Evolutionary conservation across 2,113 vertebrate genomes (phyloP).

Genomic region (Oncorhynchus masou): DNA sequence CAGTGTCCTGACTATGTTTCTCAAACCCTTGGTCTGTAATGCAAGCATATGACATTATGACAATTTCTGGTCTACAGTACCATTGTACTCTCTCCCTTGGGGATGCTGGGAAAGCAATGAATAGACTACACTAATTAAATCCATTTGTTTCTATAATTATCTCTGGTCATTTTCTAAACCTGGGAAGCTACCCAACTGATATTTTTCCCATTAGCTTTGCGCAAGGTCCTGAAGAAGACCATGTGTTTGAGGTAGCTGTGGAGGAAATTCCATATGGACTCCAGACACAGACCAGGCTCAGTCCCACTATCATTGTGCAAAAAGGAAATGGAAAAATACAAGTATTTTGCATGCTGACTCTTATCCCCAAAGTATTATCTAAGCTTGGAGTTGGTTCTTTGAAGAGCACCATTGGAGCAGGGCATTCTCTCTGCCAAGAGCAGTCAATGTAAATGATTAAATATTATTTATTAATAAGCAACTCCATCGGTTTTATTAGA

Average conservation of each 20-base stretch:
- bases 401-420: neutral
- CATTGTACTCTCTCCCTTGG: neutral
- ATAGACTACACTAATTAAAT: slow-evolving; percentile 24
- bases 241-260: neutral
- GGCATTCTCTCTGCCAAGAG: neutral
- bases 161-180: neutral
- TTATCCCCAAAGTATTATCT: slow-evolving; percentile 39
- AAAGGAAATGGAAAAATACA: slow-evolving; percentile 23
- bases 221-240: slow-evolving; percentile 22
- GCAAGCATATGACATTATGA: too few species aligned
- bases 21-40: too few species aligned
- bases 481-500: too few species aligned
- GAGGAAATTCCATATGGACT: slow-evolving; percentile 23
- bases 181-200: slow-evolving; percentile 17
- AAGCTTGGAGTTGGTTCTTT: neutral
- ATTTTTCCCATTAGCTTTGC: slow-evolving; percentile 22
- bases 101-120: neutral
- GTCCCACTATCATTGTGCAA: neutral
- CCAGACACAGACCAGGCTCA: slow-evolving; percentile 26
- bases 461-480: too few species aligned
- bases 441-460: neutral
- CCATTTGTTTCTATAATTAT: slow-evolving; percentile 27
- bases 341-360: slow-evolving; percentile 25
- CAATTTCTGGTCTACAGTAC: too few species aligned
- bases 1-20: too few species aligned